Conservation (phyloP, 2,888 invertebrate genomes). For the Leucoma salicis region DNA sequence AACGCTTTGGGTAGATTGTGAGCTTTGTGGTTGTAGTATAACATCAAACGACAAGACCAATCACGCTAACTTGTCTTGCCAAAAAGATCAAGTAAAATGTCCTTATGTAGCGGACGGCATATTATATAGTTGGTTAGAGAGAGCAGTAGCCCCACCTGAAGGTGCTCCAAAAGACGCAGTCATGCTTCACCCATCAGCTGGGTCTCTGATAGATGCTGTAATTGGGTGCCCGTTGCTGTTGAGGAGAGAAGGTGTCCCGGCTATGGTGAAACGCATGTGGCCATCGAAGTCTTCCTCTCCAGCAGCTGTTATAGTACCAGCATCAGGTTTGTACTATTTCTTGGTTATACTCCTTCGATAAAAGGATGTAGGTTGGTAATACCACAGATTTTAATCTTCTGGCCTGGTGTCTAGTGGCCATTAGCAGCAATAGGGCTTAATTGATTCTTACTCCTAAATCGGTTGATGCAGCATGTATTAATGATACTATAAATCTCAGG, state of each 20-base stretch:
- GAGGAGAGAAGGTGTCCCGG: conserved; percentile 59
- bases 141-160: conserved; percentile 56
- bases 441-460: too few relatives aligned
- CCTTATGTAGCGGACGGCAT: conserved; percentile 60
- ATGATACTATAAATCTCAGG: too few relatives aligned
- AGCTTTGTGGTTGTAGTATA: conserved; percentile 80
- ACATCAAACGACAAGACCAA: conserved; percentile 80
- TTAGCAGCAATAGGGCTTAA: too few relatives aligned
- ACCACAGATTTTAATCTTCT: too few relatives aligned
- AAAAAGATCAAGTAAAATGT: conserved; percentile 67
- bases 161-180: conserved; percentile 66
- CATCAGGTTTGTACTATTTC: conserved; percentile 50
- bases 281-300: conserved; percentile 70
- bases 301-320: conserved; percentile 68
- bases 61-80: conserved; percentile 81
- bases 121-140: conserved; percentile 64
- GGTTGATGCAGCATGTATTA: too few relatives aligned
- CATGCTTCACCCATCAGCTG: conserved; percentile 67
- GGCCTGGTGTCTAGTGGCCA: too few relatives aligned
- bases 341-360: too few relatives aligned
- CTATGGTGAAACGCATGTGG: conserved; percentile 71
- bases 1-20: conserved; percentile 84
- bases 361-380: too few relatives aligned
- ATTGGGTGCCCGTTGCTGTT: conserved; percentile 65
- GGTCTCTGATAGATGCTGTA: conserved; percentile 60